phyloP scores from a whole-genome alignment of 2,797 vertebrate genomes.

The Mormyrus hasselquistii region DNA sequence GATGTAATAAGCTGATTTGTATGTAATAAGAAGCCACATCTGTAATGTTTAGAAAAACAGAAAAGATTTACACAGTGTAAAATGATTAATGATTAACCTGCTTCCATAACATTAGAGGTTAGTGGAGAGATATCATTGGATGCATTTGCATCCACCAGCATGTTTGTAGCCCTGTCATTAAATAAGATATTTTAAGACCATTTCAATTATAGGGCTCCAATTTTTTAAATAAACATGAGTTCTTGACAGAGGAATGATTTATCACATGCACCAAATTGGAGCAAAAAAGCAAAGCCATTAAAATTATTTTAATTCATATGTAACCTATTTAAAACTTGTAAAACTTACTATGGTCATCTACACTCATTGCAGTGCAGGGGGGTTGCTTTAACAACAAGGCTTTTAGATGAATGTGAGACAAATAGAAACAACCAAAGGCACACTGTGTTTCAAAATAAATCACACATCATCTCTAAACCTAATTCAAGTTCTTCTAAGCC shows the following conservation, averaged over 20 bases:
- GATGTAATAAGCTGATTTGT: conserved; percentile 7
- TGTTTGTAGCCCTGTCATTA: background rate
- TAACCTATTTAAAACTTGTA: conserved; percentile 8
- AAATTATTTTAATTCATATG: background rate
- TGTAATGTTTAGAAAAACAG: background rate
- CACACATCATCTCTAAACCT: background rate
- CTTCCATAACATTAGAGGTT: background rate
- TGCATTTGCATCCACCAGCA: background rate
- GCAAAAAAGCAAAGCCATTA: background rate
- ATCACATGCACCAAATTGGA: background rate
- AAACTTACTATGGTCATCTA: background rate
- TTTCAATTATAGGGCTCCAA: background rate
- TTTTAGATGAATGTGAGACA: background rate
- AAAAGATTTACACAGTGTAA: background rate
- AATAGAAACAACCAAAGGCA: background rate
- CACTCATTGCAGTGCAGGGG: background rate
- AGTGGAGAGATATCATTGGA: background rate
- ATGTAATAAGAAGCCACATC: background rate
- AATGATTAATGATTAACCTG: background rate
- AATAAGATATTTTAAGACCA: background rate
- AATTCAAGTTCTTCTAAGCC: conserved; percentile 7
- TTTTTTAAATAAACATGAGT: background rate
- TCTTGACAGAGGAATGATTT: background rate
- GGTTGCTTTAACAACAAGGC: background rate
- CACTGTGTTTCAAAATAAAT: background rate